Evolutionary conservation across 2,113 vertebrate species (phyloP).

Genomic region (Lagopus muta): DNA sequence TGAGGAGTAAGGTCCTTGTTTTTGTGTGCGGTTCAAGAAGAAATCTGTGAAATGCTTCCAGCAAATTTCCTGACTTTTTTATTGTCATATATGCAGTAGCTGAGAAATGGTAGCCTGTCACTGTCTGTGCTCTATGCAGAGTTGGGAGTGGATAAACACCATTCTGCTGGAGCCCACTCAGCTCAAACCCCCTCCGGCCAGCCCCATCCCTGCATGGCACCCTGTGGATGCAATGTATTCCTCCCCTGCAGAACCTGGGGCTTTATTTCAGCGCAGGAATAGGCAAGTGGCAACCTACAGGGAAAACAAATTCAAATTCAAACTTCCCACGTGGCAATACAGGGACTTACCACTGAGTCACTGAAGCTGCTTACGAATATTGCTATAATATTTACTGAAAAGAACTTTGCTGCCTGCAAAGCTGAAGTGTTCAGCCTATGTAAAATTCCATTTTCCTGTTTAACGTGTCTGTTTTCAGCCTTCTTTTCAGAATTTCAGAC

Average conservation of each 20-base stretch:
- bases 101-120: not conserved
- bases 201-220: not conserved
- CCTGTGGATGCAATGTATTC: not conserved
- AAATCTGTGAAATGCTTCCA: not conserved
- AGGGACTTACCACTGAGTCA: conserved; percentile 47
- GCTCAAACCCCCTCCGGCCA: not conserved
- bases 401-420: not conserved
- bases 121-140: not conserved
- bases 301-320: conserved; percentile 30
- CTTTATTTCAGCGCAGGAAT: not conserved
- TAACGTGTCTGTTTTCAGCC: not conserved
- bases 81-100: not conserved
- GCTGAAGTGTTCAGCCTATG: not conserved
- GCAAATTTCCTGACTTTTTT: not conserved
- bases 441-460: not conserved
- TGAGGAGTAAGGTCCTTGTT: not conserved
- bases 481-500: not conserved
- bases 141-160: not conserved
- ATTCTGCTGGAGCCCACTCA: not conserved
- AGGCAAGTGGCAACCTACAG: conserved; percentile 32
- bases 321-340: not conserved
- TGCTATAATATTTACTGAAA: conserved; percentile 6
- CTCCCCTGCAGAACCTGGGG: conserved; percentile 25
- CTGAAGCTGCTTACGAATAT: not conserved
- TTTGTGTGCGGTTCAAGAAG: not conserved